A percentile compares a stretch with the other conserved stretches of the same genome.
Evolutionary conservation across 2,888 invertebrate species (phyloP).

Genomic region (Plemyria rubiginata): DNA sequence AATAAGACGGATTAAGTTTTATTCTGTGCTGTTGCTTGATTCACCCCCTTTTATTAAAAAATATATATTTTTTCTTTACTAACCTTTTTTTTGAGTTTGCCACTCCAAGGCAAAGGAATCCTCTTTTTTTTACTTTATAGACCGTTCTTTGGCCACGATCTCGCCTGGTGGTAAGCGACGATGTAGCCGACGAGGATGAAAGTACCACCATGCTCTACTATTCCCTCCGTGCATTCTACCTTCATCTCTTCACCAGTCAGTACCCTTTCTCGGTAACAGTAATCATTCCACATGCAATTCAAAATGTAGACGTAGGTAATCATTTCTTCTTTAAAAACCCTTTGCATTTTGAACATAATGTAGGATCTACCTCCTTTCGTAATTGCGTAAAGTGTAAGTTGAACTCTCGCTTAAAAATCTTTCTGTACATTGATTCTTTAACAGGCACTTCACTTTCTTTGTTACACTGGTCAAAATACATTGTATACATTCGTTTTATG

Average conservation of each 20-base stretch:
- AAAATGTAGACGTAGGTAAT: constrained; percentile 21
- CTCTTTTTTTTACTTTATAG: too few relatives aligned
- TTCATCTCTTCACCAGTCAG: not conserved
- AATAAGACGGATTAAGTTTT: too few relatives aligned
- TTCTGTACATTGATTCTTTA: constrained; percentile 79
- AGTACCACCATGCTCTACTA: too few relatives aligned
- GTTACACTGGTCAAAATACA: constrained; percentile 66
- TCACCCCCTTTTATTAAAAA: too few relatives aligned
- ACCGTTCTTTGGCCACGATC: too few relatives aligned
- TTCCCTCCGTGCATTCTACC: too few relatives aligned
- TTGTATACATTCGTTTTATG: constrained; percentile 72
- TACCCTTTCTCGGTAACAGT: not conserved
- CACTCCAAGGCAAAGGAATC: too few relatives aligned
- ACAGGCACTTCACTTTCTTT: constrained; percentile 61
- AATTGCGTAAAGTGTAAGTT: constrained; percentile 71
- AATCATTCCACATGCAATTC: not conserved
- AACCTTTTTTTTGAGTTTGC: too few relatives aligned
- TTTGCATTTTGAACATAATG: constrained; percentile 74
- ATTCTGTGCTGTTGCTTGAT: too few relatives aligned
- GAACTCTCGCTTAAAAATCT: constrained; percentile 74
- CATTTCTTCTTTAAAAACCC: constrained; percentile 68
- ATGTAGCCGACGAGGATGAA: too few relatives aligned
- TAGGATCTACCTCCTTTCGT: constrained; percentile 56
- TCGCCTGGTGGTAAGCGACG: too few relatives aligned
- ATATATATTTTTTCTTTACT: too few relatives aligned